A percentile compares a stretch with the other conserved stretches of the same genome.
phyloP scores from a whole-genome alignment of 2,888 invertebrate species.

The Pediacus dermestoides region DNA sequence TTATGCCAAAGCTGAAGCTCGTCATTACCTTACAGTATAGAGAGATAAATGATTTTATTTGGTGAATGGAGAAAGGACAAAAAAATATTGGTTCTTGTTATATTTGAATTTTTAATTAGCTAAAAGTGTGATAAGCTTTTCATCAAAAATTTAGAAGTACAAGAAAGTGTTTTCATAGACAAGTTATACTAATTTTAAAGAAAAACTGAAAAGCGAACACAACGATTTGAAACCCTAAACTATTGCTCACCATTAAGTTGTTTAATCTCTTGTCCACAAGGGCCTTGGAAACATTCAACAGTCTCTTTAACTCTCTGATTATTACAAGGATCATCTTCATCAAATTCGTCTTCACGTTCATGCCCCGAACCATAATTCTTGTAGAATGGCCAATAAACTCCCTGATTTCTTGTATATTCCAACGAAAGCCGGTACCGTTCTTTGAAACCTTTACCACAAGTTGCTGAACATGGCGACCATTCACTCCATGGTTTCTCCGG shows the following conservation, averaged over 20 bases:
- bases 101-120: too few species aligned
- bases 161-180: too few species aligned
- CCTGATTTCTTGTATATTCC: conserved; percentile 30
- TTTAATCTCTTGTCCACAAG: conserved; percentile 28
- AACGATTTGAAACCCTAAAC: too few species aligned
- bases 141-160: too few species aligned
- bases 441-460: conserved; percentile 72
- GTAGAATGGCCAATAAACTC: conserved; percentile 31
- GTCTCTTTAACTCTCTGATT: conserved; percentile 52
- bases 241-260: conserved; percentile 25
- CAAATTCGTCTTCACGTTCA: conserved; percentile 42
- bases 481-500: conserved; percentile 69
- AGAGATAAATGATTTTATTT: too few species aligned
- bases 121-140: too few species aligned
- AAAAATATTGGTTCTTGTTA: too few species aligned
- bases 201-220: too few species aligned
- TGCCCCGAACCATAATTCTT: conserved; percentile 28
- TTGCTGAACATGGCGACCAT: conserved; percentile 77
- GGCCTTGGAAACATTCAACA: conserved; percentile 47
- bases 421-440: conserved; percentile 55
- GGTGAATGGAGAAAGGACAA: too few species aligned
- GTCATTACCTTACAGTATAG: too few species aligned
- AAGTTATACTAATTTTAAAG: too few species aligned
- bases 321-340: conserved; percentile 48
- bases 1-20: too few species aligned